phyloP scores from a whole-genome alignment of 2,888 invertebrate species.

The Zootermopsis nevadensis region DNA sequence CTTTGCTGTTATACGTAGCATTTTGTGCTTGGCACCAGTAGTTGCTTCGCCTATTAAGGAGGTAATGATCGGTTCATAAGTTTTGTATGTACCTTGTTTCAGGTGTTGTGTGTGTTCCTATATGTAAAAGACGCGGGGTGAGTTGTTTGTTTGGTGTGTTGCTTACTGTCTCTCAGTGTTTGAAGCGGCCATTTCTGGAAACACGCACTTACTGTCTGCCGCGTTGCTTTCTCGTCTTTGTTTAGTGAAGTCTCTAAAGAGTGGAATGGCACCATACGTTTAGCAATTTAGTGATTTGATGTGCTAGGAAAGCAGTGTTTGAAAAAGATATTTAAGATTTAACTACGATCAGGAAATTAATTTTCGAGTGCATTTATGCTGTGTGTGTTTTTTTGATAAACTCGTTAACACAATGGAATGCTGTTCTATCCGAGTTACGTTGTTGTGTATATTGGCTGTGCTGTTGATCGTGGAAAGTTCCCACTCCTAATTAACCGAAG shows the following conservation, averaged over 20 bases:
- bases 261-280: constrained; percentile 1
- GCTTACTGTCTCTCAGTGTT: constrained; percentile 40
- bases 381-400: constrained; percentile 11
- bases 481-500: not conserved
- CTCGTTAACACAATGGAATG: constrained; percentile 27
- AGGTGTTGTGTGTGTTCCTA: constrained; percentile 34
- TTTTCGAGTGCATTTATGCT: constrained; percentile 17
- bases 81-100: constrained; percentile 38
- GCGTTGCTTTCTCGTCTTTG: constrained; percentile 34
- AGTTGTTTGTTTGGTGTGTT: constrained; percentile 44
- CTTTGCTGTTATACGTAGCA: constrained; percentile 36
- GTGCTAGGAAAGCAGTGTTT: constrained; percentile 11
- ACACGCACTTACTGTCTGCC: constrained; percentile 7
- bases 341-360: not conserved
- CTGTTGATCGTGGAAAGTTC: not conserved
- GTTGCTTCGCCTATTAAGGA: constrained; percentile 40
- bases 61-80: constrained; percentile 34
- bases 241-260: constrained; percentile 15
- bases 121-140: constrained; percentile 42
- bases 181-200: constrained; percentile 40
- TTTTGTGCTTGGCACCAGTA: constrained; percentile 37
- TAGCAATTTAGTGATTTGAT: constrained; percentile 13
- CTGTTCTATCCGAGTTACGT: not conserved
- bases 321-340: not conserved
- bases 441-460: constrained; percentile 10